Percentiles rank a stretch among this genome's conserved stretches.
These are phyloP conservation scores for Hypsibius dujardini DNA, from an alignment of 1,140 invertebrate genomes.

Conservation along the genomic window DNA sequence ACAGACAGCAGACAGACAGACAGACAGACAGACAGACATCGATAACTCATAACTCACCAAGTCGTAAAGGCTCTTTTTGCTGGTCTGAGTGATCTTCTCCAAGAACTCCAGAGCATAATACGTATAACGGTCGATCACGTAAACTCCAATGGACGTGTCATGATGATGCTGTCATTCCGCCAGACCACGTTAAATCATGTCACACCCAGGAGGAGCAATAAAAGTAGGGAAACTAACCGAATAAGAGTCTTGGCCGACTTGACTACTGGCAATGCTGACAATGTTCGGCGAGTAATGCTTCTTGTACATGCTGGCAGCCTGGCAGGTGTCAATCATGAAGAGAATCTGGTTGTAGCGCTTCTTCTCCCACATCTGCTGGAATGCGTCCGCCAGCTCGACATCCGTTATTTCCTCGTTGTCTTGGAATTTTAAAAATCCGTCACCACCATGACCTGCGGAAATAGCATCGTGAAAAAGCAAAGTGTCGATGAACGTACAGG, in stretches of 20 bases:
- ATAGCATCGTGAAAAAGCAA: not conserved
- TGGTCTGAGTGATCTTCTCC: conserved; percentile 71
- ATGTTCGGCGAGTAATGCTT: conserved; percentile 97
- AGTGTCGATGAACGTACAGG: conserved; percentile 1
- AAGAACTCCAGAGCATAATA: conserved; percentile 93
- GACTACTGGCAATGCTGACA: conserved; percentile 81
- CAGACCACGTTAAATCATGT: no score
- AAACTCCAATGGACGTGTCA: conserved; percentile 92
- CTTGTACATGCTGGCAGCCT: conserved; percentile 95
- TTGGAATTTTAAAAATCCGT: conserved; percentile 98
- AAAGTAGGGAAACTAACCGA: conserved; percentile 48
- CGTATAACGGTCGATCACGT: conserved; percentile 95
- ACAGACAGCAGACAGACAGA: no score
- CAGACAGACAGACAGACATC: no score
- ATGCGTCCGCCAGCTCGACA: conserved; percentile 92
- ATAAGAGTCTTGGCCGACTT: conserved; percentile 91
- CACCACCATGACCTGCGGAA: conserved; percentile 74
- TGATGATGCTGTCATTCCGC: conserved; percentile 97
- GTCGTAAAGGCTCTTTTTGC: conserved; percentile 71
- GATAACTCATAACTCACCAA: conserved; percentile 53
- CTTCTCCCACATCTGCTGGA: conserved; percentile 99
- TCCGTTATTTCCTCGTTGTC: conserved; percentile 98
- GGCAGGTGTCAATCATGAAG: conserved; percentile 97
- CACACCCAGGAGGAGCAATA: no score
- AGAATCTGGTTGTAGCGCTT: conserved; percentile 82